Evolutionary conservation across 2,797 vertebrate genomes (phyloP), one percentile per base, ranked within the genome.

Genomic region (Periophthalmus magnuspinnatus): DNA sequence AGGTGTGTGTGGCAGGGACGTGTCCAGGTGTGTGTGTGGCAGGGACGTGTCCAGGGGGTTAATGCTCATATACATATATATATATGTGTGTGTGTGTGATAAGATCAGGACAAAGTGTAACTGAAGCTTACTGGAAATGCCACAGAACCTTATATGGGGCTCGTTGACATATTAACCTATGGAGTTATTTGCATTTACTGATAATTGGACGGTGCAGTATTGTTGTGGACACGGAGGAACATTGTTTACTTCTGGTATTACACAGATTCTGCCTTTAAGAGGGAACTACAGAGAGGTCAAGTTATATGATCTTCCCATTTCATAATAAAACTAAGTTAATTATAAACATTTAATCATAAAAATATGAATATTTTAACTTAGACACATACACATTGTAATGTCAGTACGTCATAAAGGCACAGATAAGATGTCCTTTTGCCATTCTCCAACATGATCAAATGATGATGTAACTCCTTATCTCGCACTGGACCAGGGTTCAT

Each of bases 401-500:
- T 69, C 74, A 55, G 68, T 13, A 1, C 3, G 22, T 55, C 21
- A 22, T 13, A 70, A 45, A 34, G 32, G 21, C 1, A 69, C 6
- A 77, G 78, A 77, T 69, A 81, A 81, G 76, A 77, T 83, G 45
- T 65, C 22, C 62, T 68, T 70, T 66, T 55, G 33, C 19, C 14
- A 64, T 60, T 65, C 45, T 41, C 17, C 14, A 22, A 1, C 58
- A 21, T 59, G 22, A 67, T 66, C 24, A 5, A 6, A 71, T n/a
- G 2, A 68, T 77, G 65, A 70, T 17, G 17, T 67, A 55, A 77
- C 41, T 41, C 2, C 24, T 75, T 66, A 77, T 59, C 54, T 62
- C 16, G 1, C 34, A 68, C 19, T 17, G 19, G 32, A 14, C 32
- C 54, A 79, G 32, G 32, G 78, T 76, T 70, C 61, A 75, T 1